Conservation (phyloP, 2,888 invertebrate genomes). For the Rambutsinella grinnellia region DNA sequence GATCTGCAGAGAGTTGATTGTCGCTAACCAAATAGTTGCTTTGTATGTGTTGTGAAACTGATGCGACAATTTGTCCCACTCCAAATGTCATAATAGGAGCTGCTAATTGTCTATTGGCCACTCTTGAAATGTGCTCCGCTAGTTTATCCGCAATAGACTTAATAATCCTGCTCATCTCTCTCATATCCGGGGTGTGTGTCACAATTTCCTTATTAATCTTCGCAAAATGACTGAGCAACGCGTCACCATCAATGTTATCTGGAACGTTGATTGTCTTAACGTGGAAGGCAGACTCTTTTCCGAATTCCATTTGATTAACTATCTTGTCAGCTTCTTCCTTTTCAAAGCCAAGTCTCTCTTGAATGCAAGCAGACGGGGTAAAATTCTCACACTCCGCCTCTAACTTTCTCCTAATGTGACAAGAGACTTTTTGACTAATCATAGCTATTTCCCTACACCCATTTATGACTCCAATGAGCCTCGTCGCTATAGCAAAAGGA, state of each 20-base stretch:
- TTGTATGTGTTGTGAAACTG: slow-evolving; percentile 11
- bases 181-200: background rate
- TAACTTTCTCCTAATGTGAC: background rate
- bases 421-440: background rate
- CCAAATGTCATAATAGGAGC: slow-evolving; percentile 8
- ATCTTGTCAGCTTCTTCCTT: background rate
- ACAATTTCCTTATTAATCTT: background rate
- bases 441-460: slow-evolving; percentile 12
- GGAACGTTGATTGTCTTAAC: background rate
- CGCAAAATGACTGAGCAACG: background rate
- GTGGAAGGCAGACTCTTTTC: background rate
- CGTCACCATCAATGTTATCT: background rate
- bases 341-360: background rate
- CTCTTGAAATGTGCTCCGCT: slow-evolving; percentile 32
- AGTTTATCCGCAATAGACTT: background rate
- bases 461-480: background rate
- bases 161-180: background rate
- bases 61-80: slow-evolving; percentile 8
- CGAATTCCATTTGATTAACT: background rate
- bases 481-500: too few species aligned
- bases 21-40: slow-evolving; percentile 8
- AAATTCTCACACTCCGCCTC: background rate
- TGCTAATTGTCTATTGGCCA: slow-evolving; percentile 30
- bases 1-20: slow-evolving; percentile 5
- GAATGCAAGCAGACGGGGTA: background rate